Evolutionary conservation across 1,140 invertebrate species (phyloP), one percentile per base, ranked within the genome.

Genomic region (Drosophila kurseongensis): DNA sequence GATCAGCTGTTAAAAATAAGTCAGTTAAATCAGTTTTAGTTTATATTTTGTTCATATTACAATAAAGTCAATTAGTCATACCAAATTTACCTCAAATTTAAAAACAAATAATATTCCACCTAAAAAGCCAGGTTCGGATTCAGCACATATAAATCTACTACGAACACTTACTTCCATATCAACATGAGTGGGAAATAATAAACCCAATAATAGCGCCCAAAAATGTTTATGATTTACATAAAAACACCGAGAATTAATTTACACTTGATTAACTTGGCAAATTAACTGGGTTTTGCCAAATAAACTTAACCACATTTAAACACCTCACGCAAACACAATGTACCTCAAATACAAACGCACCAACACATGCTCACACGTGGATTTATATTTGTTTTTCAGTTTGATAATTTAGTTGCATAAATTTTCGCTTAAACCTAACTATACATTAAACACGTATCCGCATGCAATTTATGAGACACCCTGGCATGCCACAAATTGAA

Each of bases 351-450:
- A 75, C 72, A 8, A 18, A 62, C 42, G 50, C 40, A 72, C 56
- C 13, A n/a, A 12, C 42, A 62, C 41, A 50, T 38, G 8, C n/a
- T 18, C 52, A 52, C 42, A 52, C 51, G 38, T 50, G 56, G 32
- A 78, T 47, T 63, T 48, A 63, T 58, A 51, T 14, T 32, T 16
- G 52, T 71, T 78, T 65, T 65, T 71, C 51, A 71, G 50, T 68
- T 67, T 68, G 51, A 47, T 69, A 69, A 69, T 71, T 71, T 36
- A 41, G 65, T 71, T 69, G 67, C 67, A 71, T 69, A 57, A 71
- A 71, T 71, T 71, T 47, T 48, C 18, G 68, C 68, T 18, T 71
- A n/a, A 50, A 58, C 52, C 38, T 14, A 71, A 69, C 36, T 69
- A 16, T 32, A 32, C 27, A 48, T 57, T 69, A 44, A 71, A 71